phyloP scores from a whole-genome alignment of 2,113 vertebrate genomes.

The Speoplatyrhinus poulsoni region DNA sequence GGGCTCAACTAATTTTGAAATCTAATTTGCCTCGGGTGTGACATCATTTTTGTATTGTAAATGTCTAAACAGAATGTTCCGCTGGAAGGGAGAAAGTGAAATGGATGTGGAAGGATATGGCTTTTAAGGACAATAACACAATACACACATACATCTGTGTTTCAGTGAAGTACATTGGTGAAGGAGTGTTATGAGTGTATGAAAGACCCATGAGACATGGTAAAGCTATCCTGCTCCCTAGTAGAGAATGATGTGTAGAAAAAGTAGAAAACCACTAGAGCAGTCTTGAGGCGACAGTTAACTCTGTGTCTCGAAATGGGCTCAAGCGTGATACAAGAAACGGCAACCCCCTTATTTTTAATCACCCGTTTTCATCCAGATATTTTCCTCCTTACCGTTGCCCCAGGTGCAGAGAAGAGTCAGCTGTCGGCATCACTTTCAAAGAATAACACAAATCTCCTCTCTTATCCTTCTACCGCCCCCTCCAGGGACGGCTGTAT shows the following conservation, averaged over 20 bases:
- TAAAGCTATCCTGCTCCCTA: constrained; percentile 4
- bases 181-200: constrained; percentile 3
- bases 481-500: constrained; percentile 24
- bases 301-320: constrained; percentile 8
- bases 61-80: no score
- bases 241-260: constrained; percentile 2
- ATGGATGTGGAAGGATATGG: not conserved
- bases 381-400: not conserved
- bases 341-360: not conserved
- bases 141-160: not conserved
- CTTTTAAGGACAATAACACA: constrained; percentile 2
- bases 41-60: no score
- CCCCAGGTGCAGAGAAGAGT: constrained; percentile 27
- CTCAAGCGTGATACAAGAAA: not conserved
- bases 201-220: constrained; percentile 22
- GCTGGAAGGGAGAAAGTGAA: not conserved
- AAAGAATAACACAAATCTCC: constrained; percentile 27
- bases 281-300: not conserved
- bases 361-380: constrained; percentile 17
- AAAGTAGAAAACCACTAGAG: constrained; percentile 7
- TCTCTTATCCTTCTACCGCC: constrained; percentile 10
- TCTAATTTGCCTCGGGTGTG: no score
- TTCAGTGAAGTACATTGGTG: constrained; percentile 25
- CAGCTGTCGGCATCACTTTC: constrained; percentile 21
- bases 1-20: no score